A percentile compares a stretch with the other conserved stretches of the same genome.
phyloP scores from a whole-genome alignment of 64 coral and sea anemone species.

The Pocillopora damicornis region DNA sequence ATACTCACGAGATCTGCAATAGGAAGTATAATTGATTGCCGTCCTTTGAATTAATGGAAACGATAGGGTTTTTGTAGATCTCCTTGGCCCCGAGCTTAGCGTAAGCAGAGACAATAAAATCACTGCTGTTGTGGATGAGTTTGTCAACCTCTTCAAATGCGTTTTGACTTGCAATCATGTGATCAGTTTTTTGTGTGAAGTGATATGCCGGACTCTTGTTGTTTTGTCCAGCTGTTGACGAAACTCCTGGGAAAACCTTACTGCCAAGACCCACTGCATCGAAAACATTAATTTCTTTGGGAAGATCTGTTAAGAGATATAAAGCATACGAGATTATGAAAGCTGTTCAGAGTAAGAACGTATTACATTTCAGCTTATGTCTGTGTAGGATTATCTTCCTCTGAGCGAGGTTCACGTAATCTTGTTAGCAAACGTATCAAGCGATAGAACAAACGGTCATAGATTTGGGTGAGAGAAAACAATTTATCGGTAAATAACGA shows the following conservation, averaged over 20 bases:
- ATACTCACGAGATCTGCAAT: constrained; percentile 54
- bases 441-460: too few species aligned
- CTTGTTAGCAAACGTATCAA: too few species aligned
- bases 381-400: too few species aligned
- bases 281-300: constrained; percentile 39
- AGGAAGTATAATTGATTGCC: constrained; percentile 24
- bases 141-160: constrained; percentile 30
- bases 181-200: not conserved
- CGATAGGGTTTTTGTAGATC: constrained; percentile 36
- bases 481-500: too few species aligned
- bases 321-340: not conserved
- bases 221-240: constrained; percentile 19
- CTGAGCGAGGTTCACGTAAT: too few species aligned
- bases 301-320: constrained; percentile 20
- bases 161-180: constrained; percentile 47
- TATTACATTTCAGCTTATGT: too few species aligned
- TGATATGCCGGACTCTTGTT: constrained; percentile 23
- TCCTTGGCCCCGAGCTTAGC: constrained; percentile 7
- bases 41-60: constrained; percentile 26
- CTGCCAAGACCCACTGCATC: constrained; percentile 44
- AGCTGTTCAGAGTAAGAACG: too few species aligned
- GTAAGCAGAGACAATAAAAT: constrained; percentile 66
- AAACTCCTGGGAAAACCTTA: constrained; percentile 22
- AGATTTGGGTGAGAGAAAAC: too few species aligned
- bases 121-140: constrained; percentile 48